Evolutionary conservation across 2,113 vertebrate species (phyloP).

Genomic region (Zapus hudsonius): DNA sequence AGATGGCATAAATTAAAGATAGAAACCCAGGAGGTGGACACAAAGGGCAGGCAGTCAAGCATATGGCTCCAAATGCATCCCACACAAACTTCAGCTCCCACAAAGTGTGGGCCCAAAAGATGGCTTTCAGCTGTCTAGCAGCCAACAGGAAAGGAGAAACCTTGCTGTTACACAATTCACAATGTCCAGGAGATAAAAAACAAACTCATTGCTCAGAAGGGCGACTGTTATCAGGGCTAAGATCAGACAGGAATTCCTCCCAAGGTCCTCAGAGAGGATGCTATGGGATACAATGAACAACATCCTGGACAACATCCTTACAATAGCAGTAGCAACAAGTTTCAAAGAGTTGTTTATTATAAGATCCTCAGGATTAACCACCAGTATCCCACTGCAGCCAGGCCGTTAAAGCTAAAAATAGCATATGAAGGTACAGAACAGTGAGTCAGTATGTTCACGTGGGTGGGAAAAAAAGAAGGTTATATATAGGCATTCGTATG

Average conservation of each 20-base stretch:
- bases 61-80: background rate
- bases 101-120: background rate
- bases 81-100: background rate
- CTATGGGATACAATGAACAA: constrained; percentile 68
- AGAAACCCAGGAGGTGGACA: constrained; percentile 3
- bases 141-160: constrained; percentile 76
- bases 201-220: constrained; percentile 65
- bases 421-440: background rate
- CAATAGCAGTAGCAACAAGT: constrained; percentile 61
- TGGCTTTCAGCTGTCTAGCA: constrained; percentile 60
- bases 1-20: background rate
- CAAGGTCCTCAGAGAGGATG: constrained; percentile 63
- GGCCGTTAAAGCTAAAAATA: constrained; percentile 69
- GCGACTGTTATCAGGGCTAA: constrained; percentile 60
- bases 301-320: constrained; percentile 74
- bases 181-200: constrained; percentile 77
- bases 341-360: constrained; percentile 72
- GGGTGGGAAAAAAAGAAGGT: constrained; percentile 35
- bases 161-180: constrained; percentile 66
- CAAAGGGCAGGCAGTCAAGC: background rate
- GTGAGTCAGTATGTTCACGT: constrained; percentile 7
- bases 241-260: constrained; percentile 77
- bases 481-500: constrained; percentile 62
- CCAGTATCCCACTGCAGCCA: constrained; percentile 35
- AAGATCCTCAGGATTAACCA: constrained; percentile 6